These are phyloP conservation scores for Rosalia funebris DNA, from an alignment of 2,888 invertebrate genomes.

Conservation along the genomic window DNA sequence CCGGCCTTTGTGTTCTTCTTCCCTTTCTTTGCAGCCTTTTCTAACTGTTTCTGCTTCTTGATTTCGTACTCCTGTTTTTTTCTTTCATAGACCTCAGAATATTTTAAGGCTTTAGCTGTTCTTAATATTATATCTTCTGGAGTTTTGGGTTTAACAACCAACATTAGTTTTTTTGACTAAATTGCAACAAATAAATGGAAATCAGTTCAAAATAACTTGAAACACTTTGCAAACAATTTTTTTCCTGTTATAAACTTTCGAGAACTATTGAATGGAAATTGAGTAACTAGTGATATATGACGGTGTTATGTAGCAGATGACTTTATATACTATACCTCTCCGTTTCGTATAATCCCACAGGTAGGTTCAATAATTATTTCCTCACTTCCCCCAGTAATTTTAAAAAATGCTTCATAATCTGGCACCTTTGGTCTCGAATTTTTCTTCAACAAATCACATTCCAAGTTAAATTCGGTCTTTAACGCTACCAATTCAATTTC, in stretches of 20 bases:
- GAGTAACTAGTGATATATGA: too few species aligned
- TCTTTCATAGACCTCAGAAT: slow-evolving; percentile 42
- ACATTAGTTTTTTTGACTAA: slow-evolving; percentile 39
- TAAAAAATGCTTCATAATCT: slow-evolving; percentile 40
- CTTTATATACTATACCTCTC: too few species aligned
- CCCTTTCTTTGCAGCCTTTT: slow-evolving; percentile 18
- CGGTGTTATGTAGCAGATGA: too few species aligned
- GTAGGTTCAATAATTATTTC: slow-evolving; percentile 45
- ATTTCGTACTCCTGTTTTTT: slow-evolving; percentile 36
- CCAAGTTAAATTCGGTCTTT: slow-evolving; percentile 22
- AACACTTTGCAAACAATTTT: too few species aligned
- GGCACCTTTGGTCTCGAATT: slow-evolving; percentile 20
- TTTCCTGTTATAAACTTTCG: too few species aligned
- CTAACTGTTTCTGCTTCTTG: slow-evolving; percentile 17
- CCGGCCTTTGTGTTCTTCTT: slow-evolving; percentile 27
- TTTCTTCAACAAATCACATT: slow-evolving; percentile 30
- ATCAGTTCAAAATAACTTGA: too few species aligned
- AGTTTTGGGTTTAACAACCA: slow-evolving; percentile 40
- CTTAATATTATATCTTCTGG: slow-evolving; percentile 40
- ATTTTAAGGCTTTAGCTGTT: slow-evolving; percentile 43
- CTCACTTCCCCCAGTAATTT: slow-evolving; percentile 37
- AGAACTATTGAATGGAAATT: too few species aligned
- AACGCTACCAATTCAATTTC: slow-evolving; percentile 39
- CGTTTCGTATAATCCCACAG: slow-evolving; percentile 44
- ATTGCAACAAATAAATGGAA: too few species aligned